phyloP scores from a whole-genome alignment of 2,113 vertebrate species.

The Channa argus region DNA sequence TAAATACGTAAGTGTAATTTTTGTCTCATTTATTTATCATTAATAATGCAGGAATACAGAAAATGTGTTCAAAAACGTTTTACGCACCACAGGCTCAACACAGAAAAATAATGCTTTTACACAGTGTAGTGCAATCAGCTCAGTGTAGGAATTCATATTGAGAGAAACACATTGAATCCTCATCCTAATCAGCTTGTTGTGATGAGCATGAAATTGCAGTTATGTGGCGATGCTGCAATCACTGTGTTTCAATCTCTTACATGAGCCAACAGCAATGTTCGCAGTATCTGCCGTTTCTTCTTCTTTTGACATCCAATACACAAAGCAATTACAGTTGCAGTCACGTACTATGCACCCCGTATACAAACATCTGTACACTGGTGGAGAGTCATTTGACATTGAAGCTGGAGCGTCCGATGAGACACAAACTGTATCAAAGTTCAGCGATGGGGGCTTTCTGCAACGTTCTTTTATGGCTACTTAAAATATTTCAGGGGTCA shows the following conservation, averaged over 20 bases:
- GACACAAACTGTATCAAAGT: conserved; percentile 42
- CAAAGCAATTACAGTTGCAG: conserved; percentile 64
- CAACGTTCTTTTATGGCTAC: conserved; percentile 21
- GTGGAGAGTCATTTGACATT: conserved; percentile 47
- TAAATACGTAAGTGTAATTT: too few species aligned
- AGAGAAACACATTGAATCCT: conserved; percentile 34
- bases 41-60: too few species aligned
- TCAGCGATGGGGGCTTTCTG: conserved; percentile 15
- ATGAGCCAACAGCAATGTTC: conserved; percentile 12
- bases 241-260: conserved; percentile 48
- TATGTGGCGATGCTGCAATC: conserved; percentile 36
- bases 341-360: conserved; percentile 18
- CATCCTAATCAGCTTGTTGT: conserved; percentile 13
- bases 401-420: conserved; percentile 12
- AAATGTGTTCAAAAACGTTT: too few species aligned
- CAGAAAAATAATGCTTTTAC: conserved; percentile 68
- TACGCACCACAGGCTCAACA: neutral
- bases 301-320: conserved; percentile 55
- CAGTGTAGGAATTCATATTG: conserved; percentile 20
- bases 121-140: conserved; percentile 29
- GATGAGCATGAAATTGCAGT: conserved; percentile 68
- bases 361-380: conserved; percentile 30
- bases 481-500: conserved; percentile 30
- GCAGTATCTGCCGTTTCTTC: conserved; percentile 36
- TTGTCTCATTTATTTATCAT: too few species aligned